Evolutionary conservation across 2,888 invertebrate species (phyloP).

Genomic region (Andricus curvator): DNA sequence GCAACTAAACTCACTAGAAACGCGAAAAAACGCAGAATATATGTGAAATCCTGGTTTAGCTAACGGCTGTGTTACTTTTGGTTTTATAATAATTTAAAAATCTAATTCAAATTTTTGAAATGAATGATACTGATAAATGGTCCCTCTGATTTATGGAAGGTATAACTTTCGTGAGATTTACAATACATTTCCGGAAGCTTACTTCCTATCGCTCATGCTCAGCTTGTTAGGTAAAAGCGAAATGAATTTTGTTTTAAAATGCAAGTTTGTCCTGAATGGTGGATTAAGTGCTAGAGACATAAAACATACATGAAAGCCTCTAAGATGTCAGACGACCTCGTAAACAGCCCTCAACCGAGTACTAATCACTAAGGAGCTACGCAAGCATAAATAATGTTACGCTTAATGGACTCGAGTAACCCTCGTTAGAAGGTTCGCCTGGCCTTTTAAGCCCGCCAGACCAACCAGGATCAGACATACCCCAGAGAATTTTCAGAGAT

Average conservation of each 20-base stretch:
- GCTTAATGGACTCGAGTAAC: conserved; percentile 35
- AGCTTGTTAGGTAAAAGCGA: not conserved
- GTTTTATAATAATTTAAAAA: no score
- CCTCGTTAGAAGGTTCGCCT: conserved; percentile 38
- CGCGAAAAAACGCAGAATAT: no score
- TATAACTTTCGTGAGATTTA: not conserved
- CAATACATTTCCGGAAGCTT: not conserved
- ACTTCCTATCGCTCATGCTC: not conserved
- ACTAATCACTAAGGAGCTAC: conserved; percentile 38
- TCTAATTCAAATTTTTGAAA: no score
- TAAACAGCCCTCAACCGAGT: conserved; percentile 24
- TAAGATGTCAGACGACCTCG: conserved; percentile 26
- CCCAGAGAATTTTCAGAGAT: conserved; percentile 30
- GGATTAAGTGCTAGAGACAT: conserved; percentile 22
- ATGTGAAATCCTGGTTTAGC: no score
- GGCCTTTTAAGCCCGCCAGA: conserved; percentile 30
- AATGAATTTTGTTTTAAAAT: not conserved
- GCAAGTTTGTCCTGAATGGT: not conserved
- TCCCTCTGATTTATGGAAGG: not conserved
- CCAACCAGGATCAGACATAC: conserved; percentile 38
- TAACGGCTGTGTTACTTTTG: no score
- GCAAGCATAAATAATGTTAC: conserved; percentile 36
- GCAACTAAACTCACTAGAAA: no score
- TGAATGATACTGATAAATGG: not conserved
- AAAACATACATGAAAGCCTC: conserved; percentile 21